Conservation (phyloP, 2,888 invertebrate species). For the Dryobotodes eremita region DNA sequence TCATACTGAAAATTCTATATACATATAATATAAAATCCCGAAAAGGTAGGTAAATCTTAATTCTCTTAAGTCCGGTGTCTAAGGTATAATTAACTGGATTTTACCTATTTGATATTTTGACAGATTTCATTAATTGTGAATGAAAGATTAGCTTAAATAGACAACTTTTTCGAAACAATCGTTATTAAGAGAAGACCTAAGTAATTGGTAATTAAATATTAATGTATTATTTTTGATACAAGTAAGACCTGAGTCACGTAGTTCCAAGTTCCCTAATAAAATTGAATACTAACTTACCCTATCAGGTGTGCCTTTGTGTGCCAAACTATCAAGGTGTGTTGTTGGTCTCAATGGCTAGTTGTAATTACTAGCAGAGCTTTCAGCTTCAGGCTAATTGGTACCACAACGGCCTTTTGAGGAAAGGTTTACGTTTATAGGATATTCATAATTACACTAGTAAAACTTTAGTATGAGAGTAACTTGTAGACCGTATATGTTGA, state of each 20-base stretch:
- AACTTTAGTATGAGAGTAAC: conserved; percentile 37
- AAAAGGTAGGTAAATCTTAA: background rate
- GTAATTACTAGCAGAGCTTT: conserved; percentile 42
- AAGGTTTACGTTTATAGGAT: conserved; percentile 49
- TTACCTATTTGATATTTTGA: background rate
- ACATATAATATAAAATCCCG: too few species aligned
- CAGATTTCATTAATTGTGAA: background rate
- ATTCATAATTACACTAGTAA: conserved; percentile 46
- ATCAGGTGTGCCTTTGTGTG: conserved; percentile 25
- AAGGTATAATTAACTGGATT: background rate
- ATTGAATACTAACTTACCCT: conserved; percentile 1
- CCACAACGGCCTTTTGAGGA: conserved; percentile 20
- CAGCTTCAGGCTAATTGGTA: conserved; percentile 36
- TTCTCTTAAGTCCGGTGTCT: background rate
- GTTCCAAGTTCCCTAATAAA: background rate
- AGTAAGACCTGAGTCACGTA: background rate
- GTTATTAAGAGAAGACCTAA: background rate
- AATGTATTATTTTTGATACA: background rate
- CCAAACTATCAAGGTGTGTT: conserved; percentile 15
- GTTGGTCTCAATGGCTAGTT: conserved; percentile 35
- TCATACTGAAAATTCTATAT: too few species aligned
- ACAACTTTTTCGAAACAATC: background rate
- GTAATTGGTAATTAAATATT: background rate
- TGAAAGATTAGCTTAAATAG: background rate
- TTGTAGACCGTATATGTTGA: conserved; percentile 23